Base-by-base conservation (phyloP, 2,888 invertebrate genomes). In the Xanthia togata region DNA sequence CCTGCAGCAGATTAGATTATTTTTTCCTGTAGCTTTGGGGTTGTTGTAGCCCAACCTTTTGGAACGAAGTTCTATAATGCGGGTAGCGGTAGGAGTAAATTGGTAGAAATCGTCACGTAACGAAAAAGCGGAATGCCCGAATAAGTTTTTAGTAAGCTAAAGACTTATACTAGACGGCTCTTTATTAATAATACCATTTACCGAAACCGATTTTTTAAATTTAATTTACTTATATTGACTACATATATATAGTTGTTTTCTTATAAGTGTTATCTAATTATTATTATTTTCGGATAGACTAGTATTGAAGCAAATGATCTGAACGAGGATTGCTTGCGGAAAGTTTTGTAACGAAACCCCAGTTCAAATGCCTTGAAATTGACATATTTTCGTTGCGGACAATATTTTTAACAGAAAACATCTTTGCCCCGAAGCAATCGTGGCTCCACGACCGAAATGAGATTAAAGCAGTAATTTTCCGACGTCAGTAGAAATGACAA, bases 401-500 rank as follows among this genome's bases (percentile, higher is more conserved):
- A 38, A 47, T 31, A 23, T 63, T 80, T 78, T 79, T 57, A 62
- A 50, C 44, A 44, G 41, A 41, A 67, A 62, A 63, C n/a, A 73
- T 65, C 14, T 69, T 75, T 78, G 70, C 38, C 73, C 73, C 63
- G 57, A 64, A 71, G 74, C 72, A 50, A 71, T 74, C 20, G 26
- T 63, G 44, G 53, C 17, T 38, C 38, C 57, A 70, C 35, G 35
- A 73, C 35, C 50, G 38, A 82, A 90, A 92, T 87, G 87, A 87
- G 86, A 92, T 93, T 92, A 92, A 87, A 84, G 77, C 86, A 85
- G 90, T 90, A 90, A 93, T 92, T 92, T 92, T 87, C 89, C 83
- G 79, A 83, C 73, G 86, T 88, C 90, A 89, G 81, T 78, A 76
- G 81, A 79, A 78, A 87, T 88, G 88, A 90, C 89, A 90, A 81